Percentiles rank a stretch among this genome's conserved stretches.
Evolutionary conservation across 2,113 vertebrate species (phyloP).

Genomic region (Cyprinodon tularosa): DNA sequence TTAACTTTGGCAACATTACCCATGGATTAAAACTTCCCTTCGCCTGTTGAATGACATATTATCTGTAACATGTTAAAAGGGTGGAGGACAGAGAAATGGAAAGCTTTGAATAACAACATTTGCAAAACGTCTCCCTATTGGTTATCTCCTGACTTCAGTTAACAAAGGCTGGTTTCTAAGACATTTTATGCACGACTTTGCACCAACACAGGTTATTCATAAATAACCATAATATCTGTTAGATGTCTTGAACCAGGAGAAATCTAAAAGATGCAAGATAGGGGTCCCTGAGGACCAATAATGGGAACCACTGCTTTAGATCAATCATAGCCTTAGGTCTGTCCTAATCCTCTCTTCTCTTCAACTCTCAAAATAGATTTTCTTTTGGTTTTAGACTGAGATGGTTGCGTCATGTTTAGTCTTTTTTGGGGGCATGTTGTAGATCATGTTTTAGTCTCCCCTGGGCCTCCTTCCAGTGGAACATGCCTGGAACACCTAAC

Average conservation of each 20-base stretch:
- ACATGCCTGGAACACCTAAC: too few species aligned
- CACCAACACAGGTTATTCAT: not conserved
- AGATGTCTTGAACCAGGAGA: not conserved
- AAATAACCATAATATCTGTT: not conserved
- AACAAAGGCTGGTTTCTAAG: not conserved
- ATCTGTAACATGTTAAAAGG: not conserved
- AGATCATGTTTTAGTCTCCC: too few species aligned
- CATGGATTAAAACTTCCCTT: not conserved
- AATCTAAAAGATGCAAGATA: not conserved
- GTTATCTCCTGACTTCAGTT: not conserved
- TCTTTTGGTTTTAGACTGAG: too few species aligned
- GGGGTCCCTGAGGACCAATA: not conserved
- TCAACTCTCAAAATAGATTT: too few species aligned
- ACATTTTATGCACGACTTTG: not conserved
- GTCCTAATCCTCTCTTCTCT: not conserved
- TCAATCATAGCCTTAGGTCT: not conserved
- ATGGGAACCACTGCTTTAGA: not conserved
- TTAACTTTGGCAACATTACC: too few species aligned
- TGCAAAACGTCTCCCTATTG: not conserved
- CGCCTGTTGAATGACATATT: not conserved
- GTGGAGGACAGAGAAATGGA: not conserved
- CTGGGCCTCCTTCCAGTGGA: too few species aligned
- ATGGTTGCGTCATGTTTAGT: not conserved
- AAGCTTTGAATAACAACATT: too few species aligned
- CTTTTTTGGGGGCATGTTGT: too few species aligned